Conservation (phyloP, 2,113 vertebrate species). For the Zapus hudsonius region DNA sequence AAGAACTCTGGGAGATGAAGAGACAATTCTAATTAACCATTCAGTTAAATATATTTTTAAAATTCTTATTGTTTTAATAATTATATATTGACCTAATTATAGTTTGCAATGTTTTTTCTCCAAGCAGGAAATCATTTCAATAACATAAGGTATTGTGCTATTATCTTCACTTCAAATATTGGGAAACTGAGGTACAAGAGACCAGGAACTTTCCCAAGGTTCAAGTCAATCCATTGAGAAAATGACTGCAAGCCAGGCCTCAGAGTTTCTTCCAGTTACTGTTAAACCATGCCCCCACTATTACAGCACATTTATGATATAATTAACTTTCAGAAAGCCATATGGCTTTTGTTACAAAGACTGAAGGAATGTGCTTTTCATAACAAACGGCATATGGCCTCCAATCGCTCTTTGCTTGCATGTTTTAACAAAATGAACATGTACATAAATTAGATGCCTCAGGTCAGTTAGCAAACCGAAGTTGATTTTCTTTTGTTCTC, state of each 20-base stretch:
- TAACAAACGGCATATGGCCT: constrained; percentile 80
- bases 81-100: background rate
- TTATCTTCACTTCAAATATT: background rate
- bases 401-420: constrained; percentile 61
- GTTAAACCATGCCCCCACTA: constrained; percentile 62
- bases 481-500: constrained; percentile 45
- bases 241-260: constrained; percentile 19
- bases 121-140: background rate
- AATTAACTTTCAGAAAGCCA: constrained; percentile 81
- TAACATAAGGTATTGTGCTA: background rate
- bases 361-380: constrained; percentile 80
- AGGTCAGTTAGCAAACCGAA: constrained; percentile 60
- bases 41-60: background rate
- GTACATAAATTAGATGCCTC: constrained; percentile 69
- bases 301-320: constrained; percentile 83
- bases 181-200: background rate
- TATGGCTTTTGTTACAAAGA: constrained; percentile 84
- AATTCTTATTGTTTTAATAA: background rate
- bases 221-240: constrained; percentile 52
- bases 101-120: constrained; percentile 33
- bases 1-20: background rate
- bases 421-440: constrained; percentile 75
- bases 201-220: background rate
- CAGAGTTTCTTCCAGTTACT: constrained; percentile 39
- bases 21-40: background rate